Base-by-base conservation (phyloP, 2,888 invertebrate genomes). In the Chelonus formosanus region DNA sequence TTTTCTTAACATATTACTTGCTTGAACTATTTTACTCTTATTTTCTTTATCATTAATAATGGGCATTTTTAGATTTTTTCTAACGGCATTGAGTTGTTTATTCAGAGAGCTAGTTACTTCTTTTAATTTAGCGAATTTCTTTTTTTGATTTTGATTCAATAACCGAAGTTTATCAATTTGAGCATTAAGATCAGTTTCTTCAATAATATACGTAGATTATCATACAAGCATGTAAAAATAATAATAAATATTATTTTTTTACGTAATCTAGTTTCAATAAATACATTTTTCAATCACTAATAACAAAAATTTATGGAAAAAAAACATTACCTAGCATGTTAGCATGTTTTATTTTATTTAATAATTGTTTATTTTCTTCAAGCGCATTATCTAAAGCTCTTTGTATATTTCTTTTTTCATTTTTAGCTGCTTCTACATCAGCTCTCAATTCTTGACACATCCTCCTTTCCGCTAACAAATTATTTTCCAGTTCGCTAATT, bases 391-490 rank as follows among this genome's bases (percentile, higher is more conserved):
- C 89, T 64, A 90, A 80, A 73, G 86, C 86, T 7, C 84, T 84
- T 80, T 90, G 88, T 64, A 90, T 83, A 73, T 86, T 86, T 56
- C 85, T 86, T 64, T 89, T 87, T 76, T 91, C 90, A 77, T 87
- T 85, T 70, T 79, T 84, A n/a, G 85, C 73, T 3, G 84, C 80
- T 73, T 87, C 87, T 43, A 87, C 74, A 74, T 87, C 86, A 4
- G 85, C 81, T 68, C 83, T 75, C 7, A 86, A 73, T 71, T 86
- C 85, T 68, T 85, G 84, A 52, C 85, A 85, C 48, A 84, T 85
- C 63, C 85, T 80, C 65, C 85, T 86, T 58, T 87, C 79, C 57
- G 84, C 83, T 5, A 75, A 78, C 63, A 85, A 80, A 73, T 87
- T 86, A 55, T 80, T 82, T 75, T 88, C 87, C 55, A 88, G 78